These are phyloP conservation scores for Conchocele bisecta DNA, from an alignment of 2,888 invertebrate genomes.

Conservation along the genomic window DNA sequence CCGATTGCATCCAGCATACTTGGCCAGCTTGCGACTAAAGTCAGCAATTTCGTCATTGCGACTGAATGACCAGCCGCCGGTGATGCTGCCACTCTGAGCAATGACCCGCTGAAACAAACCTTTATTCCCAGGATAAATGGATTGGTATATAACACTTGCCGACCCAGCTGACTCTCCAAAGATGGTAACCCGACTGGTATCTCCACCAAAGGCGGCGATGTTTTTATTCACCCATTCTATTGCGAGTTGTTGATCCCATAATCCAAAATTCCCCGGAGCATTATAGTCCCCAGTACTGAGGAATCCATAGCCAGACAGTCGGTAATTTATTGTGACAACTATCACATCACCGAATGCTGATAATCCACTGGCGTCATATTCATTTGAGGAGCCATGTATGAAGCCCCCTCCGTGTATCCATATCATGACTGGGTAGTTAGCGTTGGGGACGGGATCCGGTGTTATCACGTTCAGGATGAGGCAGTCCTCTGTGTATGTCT, in stretches of 20 bases:
- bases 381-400: conserved; percentile 37
- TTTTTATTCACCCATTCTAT: conserved; percentile 84
- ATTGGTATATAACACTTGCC: conserved; percentile 90
- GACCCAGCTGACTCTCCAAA: conserved; percentile 98
- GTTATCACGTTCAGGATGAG: conserved; percentile 59
- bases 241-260: conserved; percentile 97
- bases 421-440: conserved; percentile 46
- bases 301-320: conserved; percentile 65
- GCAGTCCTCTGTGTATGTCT: conserved; percentile 56
- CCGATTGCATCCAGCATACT: background rate
- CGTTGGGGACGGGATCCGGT: conserved; percentile 6
- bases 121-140: conserved; percentile 93
- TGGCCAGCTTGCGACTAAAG: background rate
- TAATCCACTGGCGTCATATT: conserved; percentile 45
- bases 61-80: conserved; percentile 92
- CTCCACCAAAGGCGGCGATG: no score
- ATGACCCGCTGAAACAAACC: conserved; percentile 91
- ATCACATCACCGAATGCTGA: conserved; percentile 45
- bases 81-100: conserved; percentile 95
- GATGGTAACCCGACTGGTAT: conserved; percentile 93
- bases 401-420: conserved; percentile 59
- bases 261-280: no score
- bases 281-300: conserved; percentile 55
- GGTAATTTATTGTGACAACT: conserved; percentile 63
- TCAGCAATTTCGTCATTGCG: background rate